Base-by-base conservation (phyloP, 2,797 vertebrate genomes). In the Anguilla obscura region DNA sequence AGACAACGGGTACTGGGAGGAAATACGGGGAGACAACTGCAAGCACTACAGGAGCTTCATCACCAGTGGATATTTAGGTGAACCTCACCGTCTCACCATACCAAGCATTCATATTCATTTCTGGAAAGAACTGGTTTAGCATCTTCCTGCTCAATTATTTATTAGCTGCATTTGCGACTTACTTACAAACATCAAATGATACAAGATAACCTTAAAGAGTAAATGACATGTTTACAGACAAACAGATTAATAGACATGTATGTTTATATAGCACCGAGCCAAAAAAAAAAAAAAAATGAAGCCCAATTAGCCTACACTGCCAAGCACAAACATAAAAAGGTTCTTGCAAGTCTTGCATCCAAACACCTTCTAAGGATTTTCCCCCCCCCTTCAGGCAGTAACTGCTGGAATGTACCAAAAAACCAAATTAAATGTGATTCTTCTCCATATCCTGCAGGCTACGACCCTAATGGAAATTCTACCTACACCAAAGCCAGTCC, bases 31-130 rank as follows among this genome's bases (percentile, higher is more conserved):
- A 0, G 45, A 54, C 0, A 30, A 89, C 90, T 93, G 91, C 45
- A 94, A 94, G 86, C 90, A 89, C 89, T 91, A 91, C 90, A 91
- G 89, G 87, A 95, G 93, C 2, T 30, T 76, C 0, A 88, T 86
- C 45, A 93, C 92, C 56, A 87, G 88, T 63, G 80, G 92, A 89
- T 94, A 91, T 86, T 90, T 93, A 0, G 86, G 93, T 92, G 48
- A 89, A 89, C 9, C 24, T 50, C 79, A 50, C 79, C 0, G 21
- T 45, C 79, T 82, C 36, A 5, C 14, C 45, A 24, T 50, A 69
- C 63, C 8, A 69, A n/a, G 63, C 63, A 69, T 69, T 69, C 63
- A 10, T 5, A 8, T 9, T 76, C 14, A 76, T 76, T 76, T 40
- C 36, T 18, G 33, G 40, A 36, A 76, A 36, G 33, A 76, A 76